Conservation (phyloP, 2,113 vertebrate genomes). For the Tragelaphus strepsiceros region DNA sequence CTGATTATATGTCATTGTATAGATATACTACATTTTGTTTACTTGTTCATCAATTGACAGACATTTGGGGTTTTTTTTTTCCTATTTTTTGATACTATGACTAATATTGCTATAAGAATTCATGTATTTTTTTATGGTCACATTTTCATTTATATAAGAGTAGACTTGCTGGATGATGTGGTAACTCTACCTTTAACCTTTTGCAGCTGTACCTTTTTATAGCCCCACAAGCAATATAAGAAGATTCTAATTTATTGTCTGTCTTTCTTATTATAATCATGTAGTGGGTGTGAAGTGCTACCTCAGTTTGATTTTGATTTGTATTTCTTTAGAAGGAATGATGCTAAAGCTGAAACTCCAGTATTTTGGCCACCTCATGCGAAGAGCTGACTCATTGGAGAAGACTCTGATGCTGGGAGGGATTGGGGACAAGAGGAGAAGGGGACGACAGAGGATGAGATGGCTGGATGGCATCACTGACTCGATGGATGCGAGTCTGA, state of each 20-base stretch:
- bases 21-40: neutral
- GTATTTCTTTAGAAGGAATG: too few species aligned
- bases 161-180: neutral
- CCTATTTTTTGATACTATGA: neutral
- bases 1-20: neutral
- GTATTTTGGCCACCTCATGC: too few species aligned
- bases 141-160: neutral
- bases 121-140: neutral
- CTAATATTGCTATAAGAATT: neutral
- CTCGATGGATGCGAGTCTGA: too few species aligned
- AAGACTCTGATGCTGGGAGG: too few species aligned
- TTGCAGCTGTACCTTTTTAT: neutral
- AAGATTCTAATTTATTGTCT: neutral
- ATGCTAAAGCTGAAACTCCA: too few species aligned
- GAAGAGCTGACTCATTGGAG: too few species aligned
- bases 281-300: neutral
- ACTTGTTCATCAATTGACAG: neutral
- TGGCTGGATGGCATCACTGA: too few species aligned
- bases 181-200: neutral
- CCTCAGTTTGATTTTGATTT: neutral
- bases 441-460: too few species aligned
- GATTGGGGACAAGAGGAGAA: too few species aligned
- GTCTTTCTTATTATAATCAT: neutral
- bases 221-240: neutral
- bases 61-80: accelerated